Evolutionary conservation across 2,113 vertebrate species (phyloP).

Genomic region (Amblyopsis rosae): DNA sequence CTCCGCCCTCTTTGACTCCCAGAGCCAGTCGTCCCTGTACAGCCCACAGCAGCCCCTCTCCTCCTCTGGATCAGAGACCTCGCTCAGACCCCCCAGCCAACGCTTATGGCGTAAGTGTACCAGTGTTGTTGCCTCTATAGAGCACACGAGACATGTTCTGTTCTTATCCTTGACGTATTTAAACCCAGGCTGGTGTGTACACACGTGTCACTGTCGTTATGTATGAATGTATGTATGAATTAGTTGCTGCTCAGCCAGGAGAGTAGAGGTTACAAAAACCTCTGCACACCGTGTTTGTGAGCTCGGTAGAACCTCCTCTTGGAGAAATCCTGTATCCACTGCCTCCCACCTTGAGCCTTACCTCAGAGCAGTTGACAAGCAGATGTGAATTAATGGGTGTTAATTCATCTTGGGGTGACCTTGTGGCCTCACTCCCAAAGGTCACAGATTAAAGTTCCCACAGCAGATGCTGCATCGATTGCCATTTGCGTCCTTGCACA

Average conservation of each 20-base stretch:
- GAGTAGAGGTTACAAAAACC: no score
- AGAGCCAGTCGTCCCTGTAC: slow-evolving; percentile 83
- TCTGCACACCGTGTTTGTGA: no score
- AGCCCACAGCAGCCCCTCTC: slow-evolving; percentile 80
- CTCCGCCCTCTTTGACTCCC: slow-evolving; percentile 84
- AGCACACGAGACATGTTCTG: no score
- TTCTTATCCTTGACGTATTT: no score
- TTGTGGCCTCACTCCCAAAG: not conserved
- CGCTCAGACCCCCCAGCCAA: slow-evolving; percentile 77
- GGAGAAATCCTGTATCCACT: not conserved
- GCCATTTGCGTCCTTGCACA: not conserved
- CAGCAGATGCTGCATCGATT: not conserved
- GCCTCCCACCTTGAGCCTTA: not conserved
- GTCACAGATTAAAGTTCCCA: not conserved
- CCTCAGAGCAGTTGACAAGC: not conserved
- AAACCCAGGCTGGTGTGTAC: no score
- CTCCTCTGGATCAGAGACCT: slow-evolving; percentile 69
- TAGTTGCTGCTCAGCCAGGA: no score
- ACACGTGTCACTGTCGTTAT: no score
- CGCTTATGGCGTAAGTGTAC: slow-evolving; percentile 88
- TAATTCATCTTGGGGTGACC: slow-evolving; percentile 6
- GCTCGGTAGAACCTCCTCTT: not conserved
- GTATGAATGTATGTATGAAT: no score
- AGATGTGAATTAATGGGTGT: not conserved
- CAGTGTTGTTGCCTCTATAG: not conserved